These are phyloP conservation scores for Mesaphorura yosii DNA, from an alignment of 1,140 invertebrate species.

Conservation along the genomic window DNA sequence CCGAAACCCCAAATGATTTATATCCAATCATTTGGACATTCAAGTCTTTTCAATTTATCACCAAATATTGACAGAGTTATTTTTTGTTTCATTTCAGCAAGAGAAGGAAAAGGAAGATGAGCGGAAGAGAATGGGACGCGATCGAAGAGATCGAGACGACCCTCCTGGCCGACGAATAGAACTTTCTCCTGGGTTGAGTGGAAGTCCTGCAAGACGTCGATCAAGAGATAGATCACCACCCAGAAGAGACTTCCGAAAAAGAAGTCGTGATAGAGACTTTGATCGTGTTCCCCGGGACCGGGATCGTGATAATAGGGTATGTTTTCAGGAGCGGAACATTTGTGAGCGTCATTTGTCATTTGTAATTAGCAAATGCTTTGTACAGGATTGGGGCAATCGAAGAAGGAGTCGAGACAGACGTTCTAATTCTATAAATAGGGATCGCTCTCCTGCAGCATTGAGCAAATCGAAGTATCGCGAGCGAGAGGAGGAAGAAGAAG, in stretches of 20 bases:
- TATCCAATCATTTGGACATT: background rate
- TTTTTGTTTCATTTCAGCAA: slow-evolving; percentile 31
- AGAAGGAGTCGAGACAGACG: slow-evolving; percentile 23
- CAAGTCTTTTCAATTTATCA: background rate
- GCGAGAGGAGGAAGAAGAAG: slow-evolving; percentile 81
- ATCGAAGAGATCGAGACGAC: slow-evolving; percentile 38
- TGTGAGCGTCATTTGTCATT: background rate
- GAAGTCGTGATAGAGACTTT: slow-evolving; percentile 14
- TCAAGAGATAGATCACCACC: slow-evolving; percentile 28
- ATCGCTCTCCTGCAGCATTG: slow-evolving; percentile 16
- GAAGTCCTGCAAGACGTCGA: slow-evolving; percentile 4
- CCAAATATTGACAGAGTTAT: slow-evolving; percentile 1
- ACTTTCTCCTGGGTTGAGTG: slow-evolving; percentile 15
- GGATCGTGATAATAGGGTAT: slow-evolving; percentile 8
- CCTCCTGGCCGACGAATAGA: slow-evolving; percentile 31
- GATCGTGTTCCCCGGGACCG: slow-evolving; percentile 19
- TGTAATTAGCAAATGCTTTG: slow-evolving; percentile 40
- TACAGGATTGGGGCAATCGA: slow-evolving; percentile 46
- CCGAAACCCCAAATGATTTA: background rate
- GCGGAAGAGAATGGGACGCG: slow-evolving; percentile 40
- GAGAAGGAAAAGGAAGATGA: slow-evolving; percentile 36
- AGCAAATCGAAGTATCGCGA: slow-evolving; percentile 43
- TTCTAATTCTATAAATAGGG: slow-evolving; percentile 15
- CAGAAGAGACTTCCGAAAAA: slow-evolving; percentile 9
- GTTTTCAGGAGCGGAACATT: slow-evolving; percentile 6